A percentile compares a stretch with the other conserved stretches of the same genome.
These are phyloP conservation scores for Mus minutoides DNA, from an alignment of 2,797 vertebrate species.

Conservation along the genomic window DNA sequence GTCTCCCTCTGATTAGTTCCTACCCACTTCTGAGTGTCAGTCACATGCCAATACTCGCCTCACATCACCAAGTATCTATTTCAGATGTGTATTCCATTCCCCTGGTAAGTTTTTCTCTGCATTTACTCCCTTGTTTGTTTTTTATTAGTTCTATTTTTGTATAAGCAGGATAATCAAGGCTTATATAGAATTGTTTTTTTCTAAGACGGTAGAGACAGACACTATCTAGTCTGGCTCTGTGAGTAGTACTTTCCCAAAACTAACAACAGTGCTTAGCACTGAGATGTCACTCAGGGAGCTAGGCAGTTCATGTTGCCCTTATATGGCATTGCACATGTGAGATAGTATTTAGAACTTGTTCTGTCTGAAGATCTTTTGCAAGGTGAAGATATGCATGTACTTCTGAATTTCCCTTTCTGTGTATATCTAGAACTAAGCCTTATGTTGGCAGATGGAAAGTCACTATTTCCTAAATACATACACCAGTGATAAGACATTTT, in stretches of 20 bases:
- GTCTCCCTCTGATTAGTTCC: neutral
- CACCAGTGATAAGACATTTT: constrained; percentile 2
- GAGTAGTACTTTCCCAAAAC: constrained; percentile 35
- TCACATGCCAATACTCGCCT: constrained; percentile 25
- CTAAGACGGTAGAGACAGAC: constrained; percentile 49
- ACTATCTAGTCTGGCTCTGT: neutral
- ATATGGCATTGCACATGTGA: constrained; percentile 47
- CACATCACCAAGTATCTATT: neutral
- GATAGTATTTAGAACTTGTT: constrained; percentile 58
- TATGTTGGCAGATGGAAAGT: constrained; percentile 12
- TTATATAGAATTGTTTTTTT: constrained; percentile 45
- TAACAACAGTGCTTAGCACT: neutral
- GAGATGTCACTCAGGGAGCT: neutral
- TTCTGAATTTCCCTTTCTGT: constrained; percentile 47
- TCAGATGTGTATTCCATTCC: neutral
- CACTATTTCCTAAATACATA: constrained; percentile 36
- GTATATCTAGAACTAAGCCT: constrained; percentile 46
- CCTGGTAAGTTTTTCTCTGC: neutral
- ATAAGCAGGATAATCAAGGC: constrained; percentile 23
- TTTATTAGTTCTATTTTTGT: constrained; percentile 60
- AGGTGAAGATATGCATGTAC: neutral
- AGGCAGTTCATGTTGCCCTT: constrained; percentile 42
- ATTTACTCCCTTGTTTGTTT: neutral
- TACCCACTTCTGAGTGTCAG: neutral
- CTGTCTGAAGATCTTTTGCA: constrained; percentile 44